Conservation (phyloP, 2,888 invertebrate species). For the Sipha maydis region DNA sequence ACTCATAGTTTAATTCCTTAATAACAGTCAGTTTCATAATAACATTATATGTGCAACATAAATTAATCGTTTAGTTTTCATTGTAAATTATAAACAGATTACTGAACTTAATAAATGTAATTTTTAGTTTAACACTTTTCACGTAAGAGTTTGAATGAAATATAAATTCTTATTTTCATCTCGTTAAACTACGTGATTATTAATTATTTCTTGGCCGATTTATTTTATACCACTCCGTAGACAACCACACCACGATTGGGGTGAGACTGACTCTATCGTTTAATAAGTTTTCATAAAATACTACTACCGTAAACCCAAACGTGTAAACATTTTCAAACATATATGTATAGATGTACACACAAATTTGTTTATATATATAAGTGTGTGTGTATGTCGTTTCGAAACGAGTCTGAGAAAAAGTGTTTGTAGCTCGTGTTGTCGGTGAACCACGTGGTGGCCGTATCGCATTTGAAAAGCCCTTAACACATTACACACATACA, state of each 20-base stretch:
- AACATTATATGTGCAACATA: neutral
- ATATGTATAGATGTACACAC: neutral
- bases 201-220: neutral
- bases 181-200: neutral
- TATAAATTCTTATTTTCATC: neutral
- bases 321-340: neutral
- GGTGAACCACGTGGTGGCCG: neutral
- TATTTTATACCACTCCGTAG: neutral
- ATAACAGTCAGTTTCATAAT: constrained; percentile 19
- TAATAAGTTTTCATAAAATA: neutral
- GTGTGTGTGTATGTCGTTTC: neutral
- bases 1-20: neutral
- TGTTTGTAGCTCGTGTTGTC: neutral
- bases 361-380: neutral
- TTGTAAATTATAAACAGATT: neutral
- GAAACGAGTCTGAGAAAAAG: constrained; percentile 29
- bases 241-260: neutral
- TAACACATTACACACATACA: constrained; percentile 36
- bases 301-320: neutral
- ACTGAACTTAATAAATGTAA: neutral
- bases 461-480: constrained; percentile 26
- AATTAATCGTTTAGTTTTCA: constrained; percentile 7
- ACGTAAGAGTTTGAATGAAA: neutral
- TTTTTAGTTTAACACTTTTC: neutral
- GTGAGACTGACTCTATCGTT: neutral